These are phyloP conservation scores for Polyergus mexicanus DNA, from an alignment of 1,140 invertebrate species.

Conservation along the genomic window DNA sequence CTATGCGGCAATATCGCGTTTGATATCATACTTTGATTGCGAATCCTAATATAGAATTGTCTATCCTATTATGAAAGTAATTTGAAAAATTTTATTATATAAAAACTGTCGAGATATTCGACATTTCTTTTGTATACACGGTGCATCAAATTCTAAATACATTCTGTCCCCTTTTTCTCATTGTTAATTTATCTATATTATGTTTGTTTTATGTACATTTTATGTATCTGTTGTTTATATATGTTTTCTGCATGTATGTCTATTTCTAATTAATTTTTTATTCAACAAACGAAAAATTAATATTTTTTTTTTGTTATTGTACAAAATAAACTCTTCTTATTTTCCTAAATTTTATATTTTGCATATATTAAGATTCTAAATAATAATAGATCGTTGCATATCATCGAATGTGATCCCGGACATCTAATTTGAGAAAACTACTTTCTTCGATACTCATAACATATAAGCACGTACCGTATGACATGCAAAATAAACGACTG, in stretches of 20 bases:
- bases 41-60: background rate
- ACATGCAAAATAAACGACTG: slow-evolving; percentile 26
- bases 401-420: slow-evolving; percentile 2
- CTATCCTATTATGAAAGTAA: too few species aligned
- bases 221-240: background rate
- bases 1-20: background rate
- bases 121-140: background rate
- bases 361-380: background rate
- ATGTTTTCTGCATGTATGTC: background rate
- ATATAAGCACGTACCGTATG: slow-evolving; percentile 46
- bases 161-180: background rate
- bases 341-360: background rate
- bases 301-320: background rate
- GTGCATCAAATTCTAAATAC: background rate
- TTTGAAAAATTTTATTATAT: background rate
- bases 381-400: slow-evolving; percentile 26
- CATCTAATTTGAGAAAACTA: slow-evolving; percentile 5
- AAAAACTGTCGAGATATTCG: background rate
- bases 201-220: background rate
- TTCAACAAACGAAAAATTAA: background rate
- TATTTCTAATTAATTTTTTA: background rate
- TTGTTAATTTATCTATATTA: background rate
- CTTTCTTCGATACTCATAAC: background rate
- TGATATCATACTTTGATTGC: background rate
- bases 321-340: too few species aligned